Evolutionary conservation across 2,797 vertebrate genomes (phyloP), one percentile per base, ranked within the genome.

Genomic region (Spinus pinus): DNA sequence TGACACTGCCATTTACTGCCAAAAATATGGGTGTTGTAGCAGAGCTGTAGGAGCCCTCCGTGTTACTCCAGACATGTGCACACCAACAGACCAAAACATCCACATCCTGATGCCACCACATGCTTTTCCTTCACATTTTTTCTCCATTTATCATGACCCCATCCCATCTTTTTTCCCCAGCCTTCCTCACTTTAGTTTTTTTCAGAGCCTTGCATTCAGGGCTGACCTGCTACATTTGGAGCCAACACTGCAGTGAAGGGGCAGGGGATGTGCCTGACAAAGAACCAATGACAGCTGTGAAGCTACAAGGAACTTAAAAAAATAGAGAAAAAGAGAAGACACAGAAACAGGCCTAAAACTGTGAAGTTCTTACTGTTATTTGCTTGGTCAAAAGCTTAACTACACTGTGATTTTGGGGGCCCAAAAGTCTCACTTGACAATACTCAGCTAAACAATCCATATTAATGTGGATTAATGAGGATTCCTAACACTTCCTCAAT

Each of bases 341-440:
- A 37, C 0, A 4, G 19, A 13, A 47, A 51, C 3, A 30, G 28
- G 22, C 18, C 41, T 28, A 42, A 28, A 64, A 8, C 1, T 49
- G 17, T 25, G 23, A 24, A 25, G 14, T 14, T 24, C 23, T 33
- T 28, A 17, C 17, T 5, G 14, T 7, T 0, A 0, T 6, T 57
- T 44, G 7, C 50, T 70, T 20, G 15, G 44, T 28, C 18, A 69
- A 33, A 17, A 85, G 51, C 7, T 73, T 51, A 81, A 28, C 30
- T 47, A 25, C 22, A 7, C 0, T 1, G 17, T 37, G 42, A 33
- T 57, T 41, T 20, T 24, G 24, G 10, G 7, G 39, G 2, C 11
- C 6, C 14, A 21, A 14, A 46, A 30, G 27, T 61, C 56, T 77
- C 24, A 30, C 30, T 44, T 47, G 8, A 58, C 21, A 71, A 23